phyloP scores from a whole-genome alignment of 1,140 invertebrate genomes.

The Luehdorfia chinensis region DNA sequence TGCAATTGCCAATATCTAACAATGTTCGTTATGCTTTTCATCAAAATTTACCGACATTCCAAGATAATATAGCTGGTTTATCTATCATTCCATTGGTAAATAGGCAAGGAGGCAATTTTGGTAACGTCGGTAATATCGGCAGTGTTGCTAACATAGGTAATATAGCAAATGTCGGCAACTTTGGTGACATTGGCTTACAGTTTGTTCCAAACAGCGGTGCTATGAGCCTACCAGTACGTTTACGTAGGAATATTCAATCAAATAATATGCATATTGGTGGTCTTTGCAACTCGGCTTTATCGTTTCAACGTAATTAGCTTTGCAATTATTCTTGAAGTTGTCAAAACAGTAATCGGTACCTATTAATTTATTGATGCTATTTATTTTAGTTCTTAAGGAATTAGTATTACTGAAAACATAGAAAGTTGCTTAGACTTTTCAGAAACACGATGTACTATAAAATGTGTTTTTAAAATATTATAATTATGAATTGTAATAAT shows the following conservation, averaged over 20 bases:
- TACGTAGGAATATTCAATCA: slow-evolving; percentile 7
- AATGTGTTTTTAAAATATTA: no score
- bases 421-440: no score
- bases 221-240: neutral
- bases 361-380: no score
- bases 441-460: no score
- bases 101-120: no score
- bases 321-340: no score
- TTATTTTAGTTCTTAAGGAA: no score
- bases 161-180: neutral
- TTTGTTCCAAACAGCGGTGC: neutral
- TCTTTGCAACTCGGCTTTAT: slow-evolving; percentile 3
- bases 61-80: neutral
- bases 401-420: no score
- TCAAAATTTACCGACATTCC: neutral
- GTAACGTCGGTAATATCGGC: no score
- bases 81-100: neutral
- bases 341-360: no score
- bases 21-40: neutral
- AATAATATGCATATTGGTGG: slow-evolving; percentile 5
- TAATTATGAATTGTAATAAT: no score
- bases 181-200: neutral
- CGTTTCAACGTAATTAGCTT: no score
- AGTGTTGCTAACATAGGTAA: neutral
- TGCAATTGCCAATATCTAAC: neutral